Conservation (phyloP, 2,888 invertebrate genomes). For the Seira musarum region DNA sequence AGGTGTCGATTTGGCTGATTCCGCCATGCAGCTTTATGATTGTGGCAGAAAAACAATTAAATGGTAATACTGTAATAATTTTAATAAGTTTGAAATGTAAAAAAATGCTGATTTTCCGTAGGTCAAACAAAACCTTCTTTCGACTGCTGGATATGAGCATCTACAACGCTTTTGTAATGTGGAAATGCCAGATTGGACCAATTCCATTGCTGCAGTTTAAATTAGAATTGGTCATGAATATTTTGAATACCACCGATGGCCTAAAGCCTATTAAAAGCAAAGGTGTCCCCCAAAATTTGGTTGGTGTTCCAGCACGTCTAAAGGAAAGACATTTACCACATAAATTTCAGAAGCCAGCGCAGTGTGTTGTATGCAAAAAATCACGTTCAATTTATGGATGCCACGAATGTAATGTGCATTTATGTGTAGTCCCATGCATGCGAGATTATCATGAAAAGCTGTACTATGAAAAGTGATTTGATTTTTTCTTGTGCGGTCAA, state of each 20-base stretch:
- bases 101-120: not conserved
- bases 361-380: too few relatives aligned
- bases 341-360: too few relatives aligned
- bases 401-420: too few relatives aligned
- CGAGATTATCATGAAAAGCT: too few relatives aligned
- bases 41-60: conserved; percentile 30
- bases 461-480: too few relatives aligned
- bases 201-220: conserved; percentile 6
- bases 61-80: conserved; percentile 12
- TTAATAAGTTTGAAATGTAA: not conserved
- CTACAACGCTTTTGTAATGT: conserved; percentile 36
- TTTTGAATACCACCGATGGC: conserved; percentile 12
- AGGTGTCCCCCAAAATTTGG: not conserved
- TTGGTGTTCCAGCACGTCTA: not conserved
- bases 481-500: too few relatives aligned
- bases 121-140: conserved; percentile 31
- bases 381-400: too few relatives aligned
- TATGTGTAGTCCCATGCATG: too few relatives aligned
- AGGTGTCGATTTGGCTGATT: conserved; percentile 36
- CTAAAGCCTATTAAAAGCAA: not conserved
- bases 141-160: conserved; percentile 25
- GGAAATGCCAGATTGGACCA: not conserved
- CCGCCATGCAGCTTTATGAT: conserved; percentile 14
- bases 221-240: not conserved
- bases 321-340: not conserved